Evolutionary conservation across 2,888 invertebrate genomes (phyloP).

Genomic region (Apamea monoglypha): DNA sequence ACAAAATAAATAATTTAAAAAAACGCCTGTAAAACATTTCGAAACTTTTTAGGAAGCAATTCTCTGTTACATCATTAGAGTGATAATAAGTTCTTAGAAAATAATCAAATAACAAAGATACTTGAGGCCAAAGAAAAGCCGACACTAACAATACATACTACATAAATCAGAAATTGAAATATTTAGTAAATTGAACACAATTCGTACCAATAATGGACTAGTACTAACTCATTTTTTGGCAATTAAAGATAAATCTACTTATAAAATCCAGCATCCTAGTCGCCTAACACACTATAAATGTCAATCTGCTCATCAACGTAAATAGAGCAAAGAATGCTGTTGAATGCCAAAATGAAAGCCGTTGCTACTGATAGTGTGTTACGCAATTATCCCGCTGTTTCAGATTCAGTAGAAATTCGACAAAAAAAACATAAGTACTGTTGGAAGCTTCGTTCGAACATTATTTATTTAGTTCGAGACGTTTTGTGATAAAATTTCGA

Average conservation of each 20-base stretch:
- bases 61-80: background rate
- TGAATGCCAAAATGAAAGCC: too few relatives aligned
- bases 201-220: constrained; percentile 60
- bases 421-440: background rate
- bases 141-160: constrained; percentile 16
- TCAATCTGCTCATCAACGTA: too few relatives aligned
- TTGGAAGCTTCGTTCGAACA: constrained; percentile 1
- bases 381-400: background rate
- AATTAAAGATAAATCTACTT: constrained; percentile 50
- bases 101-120: constrained; percentile 6
- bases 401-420: constrained; percentile 21
- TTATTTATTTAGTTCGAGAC: constrained; percentile 3
- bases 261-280: background rate
- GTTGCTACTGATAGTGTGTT: too few relatives aligned
- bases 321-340: too few relatives aligned
- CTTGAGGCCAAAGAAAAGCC: constrained; percentile 6
- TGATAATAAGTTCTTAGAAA: constrained; percentile 7
- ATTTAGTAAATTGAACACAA: constrained; percentile 60
- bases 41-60: constrained; percentile 18
- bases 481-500: background rate
- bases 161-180: constrained; percentile 7
- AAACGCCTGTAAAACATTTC: constrained; percentile 50
- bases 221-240: constrained; percentile 64
- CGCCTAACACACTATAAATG: too few relatives aligned
- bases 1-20: constrained; percentile 33